Conservation (phyloP, 2,797 vertebrate genomes). For the Amblyraja radiata region DNA sequence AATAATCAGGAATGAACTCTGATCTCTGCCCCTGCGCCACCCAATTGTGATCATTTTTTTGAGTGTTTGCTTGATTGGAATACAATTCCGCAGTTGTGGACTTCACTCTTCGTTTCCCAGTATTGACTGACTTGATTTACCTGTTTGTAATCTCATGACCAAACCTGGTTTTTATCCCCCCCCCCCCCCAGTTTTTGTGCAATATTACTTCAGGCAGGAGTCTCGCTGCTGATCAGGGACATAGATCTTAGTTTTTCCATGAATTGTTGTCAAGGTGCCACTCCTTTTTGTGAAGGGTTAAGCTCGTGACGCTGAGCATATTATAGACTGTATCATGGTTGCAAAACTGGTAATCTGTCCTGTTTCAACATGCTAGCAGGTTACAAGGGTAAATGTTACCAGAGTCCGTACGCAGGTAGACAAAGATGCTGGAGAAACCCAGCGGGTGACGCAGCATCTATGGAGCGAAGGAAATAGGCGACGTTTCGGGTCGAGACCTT, state of each 20-base stretch:
- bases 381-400: neutral
- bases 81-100: neutral
- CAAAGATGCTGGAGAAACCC: too few species aligned
- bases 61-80: neutral
- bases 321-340: neutral
- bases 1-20: too few species aligned
- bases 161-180: neutral
- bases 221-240: neutral
- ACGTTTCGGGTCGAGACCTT: too few species aligned
- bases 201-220: neutral
- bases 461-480: too few species aligned
- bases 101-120: neutral
- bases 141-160: too few species aligned
- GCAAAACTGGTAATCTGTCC: neutral
- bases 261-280: neutral
- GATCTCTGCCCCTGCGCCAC: too few species aligned
- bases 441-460: too few species aligned
- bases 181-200: neutral
- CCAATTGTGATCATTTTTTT: too few species aligned
- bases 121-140: neutral
- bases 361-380: neutral
- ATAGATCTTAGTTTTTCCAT: neutral
- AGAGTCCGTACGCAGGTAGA: too few species aligned
- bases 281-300: neutral
- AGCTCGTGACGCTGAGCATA: neutral